A percentile compares a stretch with the other conserved stretches of the same genome.
phyloP scores from a whole-genome alignment of 2,888 invertebrate species.

The Ophion costatus region DNA sequence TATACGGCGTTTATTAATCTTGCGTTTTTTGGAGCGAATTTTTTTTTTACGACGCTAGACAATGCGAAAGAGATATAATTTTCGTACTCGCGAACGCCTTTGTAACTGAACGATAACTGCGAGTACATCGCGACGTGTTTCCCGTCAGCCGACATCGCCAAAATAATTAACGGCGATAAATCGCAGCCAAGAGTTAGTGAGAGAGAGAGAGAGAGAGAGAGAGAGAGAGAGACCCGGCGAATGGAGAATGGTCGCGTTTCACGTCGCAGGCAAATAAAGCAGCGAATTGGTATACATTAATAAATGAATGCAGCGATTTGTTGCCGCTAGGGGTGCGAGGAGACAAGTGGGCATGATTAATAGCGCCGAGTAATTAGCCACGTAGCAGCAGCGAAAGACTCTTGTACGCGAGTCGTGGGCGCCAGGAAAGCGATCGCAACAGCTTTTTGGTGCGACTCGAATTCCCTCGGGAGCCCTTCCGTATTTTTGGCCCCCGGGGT shows the following conservation, averaged over 20 bases:
- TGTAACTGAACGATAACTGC: neutral
- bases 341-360: constrained; percentile 61
- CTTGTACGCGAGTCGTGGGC: constrained; percentile 8
- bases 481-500: constrained; percentile 11
- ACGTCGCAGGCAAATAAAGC: neutral
- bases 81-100: neutral
- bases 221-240: too few relatives aligned
- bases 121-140: neutral
- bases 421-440: constrained; percentile 51
- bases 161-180: constrained; percentile 16
- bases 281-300: constrained; percentile 32
- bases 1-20: too few relatives aligned
- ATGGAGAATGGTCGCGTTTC: neutral
- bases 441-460: constrained; percentile 43
- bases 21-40: too few relatives aligned
- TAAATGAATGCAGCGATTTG: constrained; percentile 54
- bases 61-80: neutral
- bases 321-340: constrained; percentile 13
- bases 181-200: neutral
- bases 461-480: constrained; percentile 45
- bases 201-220: too few relatives aligned
- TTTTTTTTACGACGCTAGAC: too few relatives aligned
- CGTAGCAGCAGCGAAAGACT: constrained; percentile 29
- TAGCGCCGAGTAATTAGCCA: constrained; percentile 59
- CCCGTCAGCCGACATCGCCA: neutral